Evolutionary conservation across 2,113 vertebrate genomes (phyloP), one percentile per base, ranked within the genome.

Genomic region (Falcunculus frontatus): DNA sequence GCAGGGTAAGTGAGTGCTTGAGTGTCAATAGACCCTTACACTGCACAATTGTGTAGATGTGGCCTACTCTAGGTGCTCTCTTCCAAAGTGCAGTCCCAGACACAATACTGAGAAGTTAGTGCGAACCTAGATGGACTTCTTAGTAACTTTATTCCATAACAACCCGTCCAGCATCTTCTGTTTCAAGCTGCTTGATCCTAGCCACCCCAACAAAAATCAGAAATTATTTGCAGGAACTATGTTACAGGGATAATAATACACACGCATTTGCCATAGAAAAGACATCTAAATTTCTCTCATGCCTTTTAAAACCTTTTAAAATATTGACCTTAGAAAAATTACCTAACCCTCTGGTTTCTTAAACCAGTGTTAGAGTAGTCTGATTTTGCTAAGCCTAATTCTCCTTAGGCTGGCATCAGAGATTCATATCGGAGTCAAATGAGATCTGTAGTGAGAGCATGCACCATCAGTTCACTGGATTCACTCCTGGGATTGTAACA

Each of bases 1-100:
- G 18, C 37, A 39, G 52, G 19, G 41, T 69, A 39, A 90, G 27
- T 0, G 2, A 63, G 35, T 4, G 11, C 46, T 29, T 2, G 0
- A 59, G 16, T 32, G 46, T 35, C 49, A 67, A 21, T 10, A 37
- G 8, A 72, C 7, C 13, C 55, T 70, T 15, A 22, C 26, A 46
- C 46, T 50, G 47, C 39, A 14, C 18, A 63, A 15, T 1, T 64
- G 18, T 56, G 74, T 20, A 42, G n/a, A 60, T 27, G 4, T 10
- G 79, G 23, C 55, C 42, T 78, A 29, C 39, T 60, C 16, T 27
- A 47, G 32, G 37, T 37, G 32, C 39, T 35, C 6, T 72, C 56
- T 78, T 78, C 33, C 52, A 57, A 59, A 90, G 77, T 32, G 32
- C 37, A 65, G 55, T 30, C 56, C 39, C 22, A 37, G 39, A 50